Conservation (phyloP, 2,113 vertebrate genomes). For the Calonectris borealis region DNA sequence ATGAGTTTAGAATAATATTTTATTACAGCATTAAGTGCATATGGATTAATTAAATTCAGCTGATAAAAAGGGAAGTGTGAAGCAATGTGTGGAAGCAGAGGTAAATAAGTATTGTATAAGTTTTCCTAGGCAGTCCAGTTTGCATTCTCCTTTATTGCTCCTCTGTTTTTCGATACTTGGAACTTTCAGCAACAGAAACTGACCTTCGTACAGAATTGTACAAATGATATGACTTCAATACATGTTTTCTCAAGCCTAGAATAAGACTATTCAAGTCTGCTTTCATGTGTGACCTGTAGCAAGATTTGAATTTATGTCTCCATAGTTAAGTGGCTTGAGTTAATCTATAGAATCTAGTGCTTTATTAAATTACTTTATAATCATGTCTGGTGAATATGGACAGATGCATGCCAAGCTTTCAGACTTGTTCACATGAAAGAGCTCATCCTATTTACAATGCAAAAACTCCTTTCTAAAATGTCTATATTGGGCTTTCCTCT, state of each 20-base stretch:
- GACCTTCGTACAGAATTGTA: neutral
- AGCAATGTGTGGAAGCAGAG: neutral
- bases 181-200: constrained; percentile 3
- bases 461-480: constrained; percentile 36
- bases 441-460: constrained; percentile 1
- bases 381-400: neutral
- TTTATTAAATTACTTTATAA: neutral
- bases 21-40: neutral
- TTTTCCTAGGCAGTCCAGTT: neutral
- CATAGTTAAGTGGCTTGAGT: neutral
- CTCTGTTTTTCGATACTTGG: neutral
- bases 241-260: neutral
- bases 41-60: neutral
- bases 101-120: neutral
- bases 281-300: neutral
- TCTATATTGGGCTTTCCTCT: constrained; percentile 46
- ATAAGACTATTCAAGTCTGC: neutral
- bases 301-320: constrained; percentile 16
- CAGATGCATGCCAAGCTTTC: neutral
- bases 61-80: neutral
- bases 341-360: neutral
- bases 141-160: neutral
- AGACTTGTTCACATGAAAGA: neutral
- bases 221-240: neutral
- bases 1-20: neutral